Conservation (phyloP, 2,113 vertebrate genomes). For the Prolemur simus region DNA sequence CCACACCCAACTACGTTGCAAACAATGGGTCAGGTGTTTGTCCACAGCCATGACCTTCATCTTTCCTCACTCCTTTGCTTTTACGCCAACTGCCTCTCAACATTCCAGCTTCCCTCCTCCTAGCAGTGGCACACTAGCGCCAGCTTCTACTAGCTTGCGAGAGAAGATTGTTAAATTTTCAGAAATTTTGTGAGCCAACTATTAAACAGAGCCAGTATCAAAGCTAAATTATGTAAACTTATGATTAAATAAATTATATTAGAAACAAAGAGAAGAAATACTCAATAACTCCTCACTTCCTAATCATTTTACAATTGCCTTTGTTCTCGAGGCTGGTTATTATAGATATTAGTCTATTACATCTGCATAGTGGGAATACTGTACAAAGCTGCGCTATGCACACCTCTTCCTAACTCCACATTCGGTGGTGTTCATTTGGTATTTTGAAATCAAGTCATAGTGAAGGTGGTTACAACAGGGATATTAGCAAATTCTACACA, state of each 20-base stretch:
- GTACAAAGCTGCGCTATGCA: no score
- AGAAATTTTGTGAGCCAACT: conserved; percentile 26
- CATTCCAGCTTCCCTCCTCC: background rate
- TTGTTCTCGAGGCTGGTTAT: background rate
- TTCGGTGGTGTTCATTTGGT: background rate
- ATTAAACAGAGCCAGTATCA: conserved; percentile 14
- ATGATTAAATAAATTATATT: background rate
- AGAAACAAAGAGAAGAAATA: conserved; percentile 28
- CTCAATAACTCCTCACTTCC: background rate
- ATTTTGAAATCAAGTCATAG: background rate
- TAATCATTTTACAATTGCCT: background rate
- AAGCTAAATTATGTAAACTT: conserved; percentile 8
- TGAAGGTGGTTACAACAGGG: background rate
- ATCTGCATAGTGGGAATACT: no score
- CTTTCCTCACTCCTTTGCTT: background rate
- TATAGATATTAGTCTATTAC: background rate
- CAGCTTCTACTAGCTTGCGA: background rate
- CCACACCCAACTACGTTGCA: background rate
- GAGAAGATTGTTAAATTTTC: conserved; percentile 5
- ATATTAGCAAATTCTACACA: background rate
- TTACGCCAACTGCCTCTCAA: background rate
- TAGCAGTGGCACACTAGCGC: background rate
- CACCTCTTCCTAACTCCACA: background rate
- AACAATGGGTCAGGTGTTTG: background rate
- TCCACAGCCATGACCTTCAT: background rate